Evolutionary conservation across 2,113 vertebrate species (phyloP).

Genomic region (Baryphthengus martii): DNA sequence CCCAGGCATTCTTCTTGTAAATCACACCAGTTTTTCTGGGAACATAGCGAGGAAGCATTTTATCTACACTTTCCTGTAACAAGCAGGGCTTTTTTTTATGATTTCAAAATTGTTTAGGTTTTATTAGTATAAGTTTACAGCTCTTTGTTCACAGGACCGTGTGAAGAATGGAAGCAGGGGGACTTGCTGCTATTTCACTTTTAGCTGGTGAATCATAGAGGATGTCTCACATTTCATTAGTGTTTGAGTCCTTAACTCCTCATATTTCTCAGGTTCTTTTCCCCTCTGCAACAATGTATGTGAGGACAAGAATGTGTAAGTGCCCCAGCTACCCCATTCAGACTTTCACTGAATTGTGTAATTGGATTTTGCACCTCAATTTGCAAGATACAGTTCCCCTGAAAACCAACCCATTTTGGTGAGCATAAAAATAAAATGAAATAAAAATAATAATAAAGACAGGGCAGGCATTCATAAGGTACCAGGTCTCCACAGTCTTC

Average conservation of each 20-base stretch:
- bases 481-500: conserved; percentile 59
- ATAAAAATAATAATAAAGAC: conserved; percentile 50
- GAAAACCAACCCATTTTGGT: not conserved
- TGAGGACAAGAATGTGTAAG: conserved; percentile 50
- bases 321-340: conserved; percentile 26
- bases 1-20: conserved; percentile 9
- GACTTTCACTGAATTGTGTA: conserved; percentile 48
- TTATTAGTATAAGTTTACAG: conserved; percentile 33
- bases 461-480: conserved; percentile 60
- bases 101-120: conserved; percentile 21
- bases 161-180: conserved; percentile 29
- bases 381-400: conserved; percentile 51
- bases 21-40: not conserved
- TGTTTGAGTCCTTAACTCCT: conserved; percentile 65
- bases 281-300: conserved; percentile 56
- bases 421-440: conserved; percentile 43
- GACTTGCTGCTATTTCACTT: conserved; percentile 26
- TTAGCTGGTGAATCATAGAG: conserved; percentile 58
- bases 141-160: conserved; percentile 54
- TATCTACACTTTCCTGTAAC: not conserved
- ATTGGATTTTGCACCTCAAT: conserved; percentile 68
- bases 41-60: conserved; percentile 4
- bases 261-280: conserved; percentile 71
- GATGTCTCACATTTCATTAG: conserved; percentile 69
- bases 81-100: not conserved